A percentile compares a stretch with the other conserved stretches of the same genome.
Evolutionary conservation across 1,140 invertebrate species (phyloP).

Genomic region (Akabosia matsudoensis): DNA sequence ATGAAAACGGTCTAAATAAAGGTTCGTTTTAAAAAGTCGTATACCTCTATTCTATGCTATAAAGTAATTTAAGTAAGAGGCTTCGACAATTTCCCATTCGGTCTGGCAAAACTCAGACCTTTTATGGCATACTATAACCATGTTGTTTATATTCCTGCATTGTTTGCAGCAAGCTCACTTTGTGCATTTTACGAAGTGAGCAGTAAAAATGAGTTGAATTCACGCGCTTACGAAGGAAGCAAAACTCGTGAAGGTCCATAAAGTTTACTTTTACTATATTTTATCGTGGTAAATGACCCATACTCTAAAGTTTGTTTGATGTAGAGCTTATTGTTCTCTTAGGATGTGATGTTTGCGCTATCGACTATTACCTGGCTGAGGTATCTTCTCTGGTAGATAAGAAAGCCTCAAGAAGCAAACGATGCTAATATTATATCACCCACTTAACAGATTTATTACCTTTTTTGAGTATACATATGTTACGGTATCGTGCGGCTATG

Average conservation of each 20-base stretch:
- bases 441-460: constrained; percentile 1
- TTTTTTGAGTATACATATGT: too few species aligned
- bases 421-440: background rate
- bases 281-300: constrained; percentile 1
- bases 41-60: background rate
- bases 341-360: background rate
- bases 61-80: background rate
- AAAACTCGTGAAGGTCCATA: background rate
- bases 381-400: constrained; percentile 5
- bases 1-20: too few species aligned
- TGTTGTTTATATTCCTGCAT: background rate
- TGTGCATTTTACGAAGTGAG: background rate
- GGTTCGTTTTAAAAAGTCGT: too few species aligned
- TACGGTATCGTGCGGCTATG: constrained; percentile 9
- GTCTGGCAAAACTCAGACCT: background rate
- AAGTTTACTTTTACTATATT: background rate
- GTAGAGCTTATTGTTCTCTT: background rate
- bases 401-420: constrained; percentile 11
- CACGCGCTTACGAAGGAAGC: background rate
- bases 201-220: background rate
- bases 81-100: background rate
- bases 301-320: background rate
- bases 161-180: background rate
- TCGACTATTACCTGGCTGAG: background rate
- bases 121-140: background rate